Conservation (phyloP, 2,113 vertebrate genomes). For the Mus spicilegus region DNA sequence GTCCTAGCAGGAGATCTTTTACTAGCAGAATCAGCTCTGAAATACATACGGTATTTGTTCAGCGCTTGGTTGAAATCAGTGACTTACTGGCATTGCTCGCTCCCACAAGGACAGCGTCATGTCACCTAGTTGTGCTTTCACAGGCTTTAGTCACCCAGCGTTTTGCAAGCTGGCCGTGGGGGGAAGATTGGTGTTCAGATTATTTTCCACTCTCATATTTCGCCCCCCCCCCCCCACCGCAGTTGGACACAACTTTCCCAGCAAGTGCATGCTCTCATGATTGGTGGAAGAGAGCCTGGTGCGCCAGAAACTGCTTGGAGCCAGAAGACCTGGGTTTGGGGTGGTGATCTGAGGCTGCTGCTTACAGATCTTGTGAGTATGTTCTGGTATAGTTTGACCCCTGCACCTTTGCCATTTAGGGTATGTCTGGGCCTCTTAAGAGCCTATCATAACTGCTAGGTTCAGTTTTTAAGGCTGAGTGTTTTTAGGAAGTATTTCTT, state of each 20-base stretch:
- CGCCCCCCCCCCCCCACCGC: constrained; percentile 32
- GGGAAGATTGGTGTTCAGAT: constrained; percentile 66
- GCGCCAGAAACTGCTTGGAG: constrained; percentile 66
- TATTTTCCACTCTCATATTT: constrained; percentile 71
- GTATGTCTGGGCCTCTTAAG: constrained; percentile 38
- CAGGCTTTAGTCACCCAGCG: constrained; percentile 6
- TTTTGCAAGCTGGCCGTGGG: constrained; percentile 27
- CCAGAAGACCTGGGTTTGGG: constrained; percentile 75
- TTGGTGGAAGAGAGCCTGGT: constrained; percentile 71
- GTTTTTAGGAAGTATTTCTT: constrained; percentile 26
- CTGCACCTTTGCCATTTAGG: constrained; percentile 38
- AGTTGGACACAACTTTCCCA: constrained; percentile 73
- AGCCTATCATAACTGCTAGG: constrained; percentile 21
- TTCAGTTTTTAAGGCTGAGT: constrained; percentile 40
- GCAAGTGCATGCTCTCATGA: constrained; percentile 68
- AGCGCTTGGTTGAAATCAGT: constrained; percentile 39
- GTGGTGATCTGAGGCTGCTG: constrained; percentile 73
- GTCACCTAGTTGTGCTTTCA: not conserved
- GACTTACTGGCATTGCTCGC: not conserved
- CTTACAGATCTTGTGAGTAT: constrained; percentile 74
- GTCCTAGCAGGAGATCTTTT: not conserved
- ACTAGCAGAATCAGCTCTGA: not conserved
- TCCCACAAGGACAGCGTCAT: not conserved
- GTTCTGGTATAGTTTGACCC: constrained; percentile 60
- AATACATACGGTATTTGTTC: not conserved